Evolutionary conservation across 1,140 invertebrate genomes (phyloP).

Genomic region (Listronotus bonariensis): DNA sequence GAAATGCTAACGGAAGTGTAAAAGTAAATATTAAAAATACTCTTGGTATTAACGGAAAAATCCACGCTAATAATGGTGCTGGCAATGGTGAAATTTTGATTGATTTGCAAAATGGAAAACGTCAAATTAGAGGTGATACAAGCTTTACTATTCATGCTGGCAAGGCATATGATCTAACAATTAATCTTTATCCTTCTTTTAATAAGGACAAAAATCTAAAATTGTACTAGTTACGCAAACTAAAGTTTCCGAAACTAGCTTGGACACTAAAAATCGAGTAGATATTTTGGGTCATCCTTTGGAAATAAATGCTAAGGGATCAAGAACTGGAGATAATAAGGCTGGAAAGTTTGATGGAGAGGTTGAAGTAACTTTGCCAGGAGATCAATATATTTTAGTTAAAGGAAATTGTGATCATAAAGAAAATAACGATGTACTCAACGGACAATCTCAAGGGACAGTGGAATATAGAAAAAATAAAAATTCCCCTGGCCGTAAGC

Average conservation of each 20-base stretch:
- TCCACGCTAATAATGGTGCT: constrained; percentile 60
- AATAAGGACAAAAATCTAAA: constrained; percentile 69
- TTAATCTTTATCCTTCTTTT: constrained; percentile 68
- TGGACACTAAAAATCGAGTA: constrained; percentile 70
- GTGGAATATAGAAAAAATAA: constrained; percentile 61
- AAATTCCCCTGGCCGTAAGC: constrained; percentile 58
- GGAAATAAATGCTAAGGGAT: constrained; percentile 61
- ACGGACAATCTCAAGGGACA: constrained; percentile 55
- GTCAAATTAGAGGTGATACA: constrained; percentile 67
- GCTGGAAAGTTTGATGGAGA: constrained; percentile 57
- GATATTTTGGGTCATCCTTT: constrained; percentile 61
- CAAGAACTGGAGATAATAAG: constrained; percentile 50
- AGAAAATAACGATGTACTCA: constrained; percentile 54
- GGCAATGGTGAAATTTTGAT: constrained; percentile 64
- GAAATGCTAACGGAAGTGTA: constrained; percentile 55
- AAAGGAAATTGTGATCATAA: constrained; percentile 57
- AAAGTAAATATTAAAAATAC: constrained; percentile 61
- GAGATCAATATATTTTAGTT: constrained; percentile 60
- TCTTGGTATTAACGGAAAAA: constrained; percentile 61
- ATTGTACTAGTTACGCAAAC: constrained; percentile 66
- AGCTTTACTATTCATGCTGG: constrained; percentile 60
- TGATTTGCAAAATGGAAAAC: constrained; percentile 58
- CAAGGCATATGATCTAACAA: constrained; percentile 62
- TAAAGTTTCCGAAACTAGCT: constrained; percentile 59
- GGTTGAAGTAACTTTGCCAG: constrained; percentile 63